These are phyloP conservation scores for Venusia cambrica DNA, from an alignment of 2,888 invertebrate species.

Conservation along the genomic window DNA sequence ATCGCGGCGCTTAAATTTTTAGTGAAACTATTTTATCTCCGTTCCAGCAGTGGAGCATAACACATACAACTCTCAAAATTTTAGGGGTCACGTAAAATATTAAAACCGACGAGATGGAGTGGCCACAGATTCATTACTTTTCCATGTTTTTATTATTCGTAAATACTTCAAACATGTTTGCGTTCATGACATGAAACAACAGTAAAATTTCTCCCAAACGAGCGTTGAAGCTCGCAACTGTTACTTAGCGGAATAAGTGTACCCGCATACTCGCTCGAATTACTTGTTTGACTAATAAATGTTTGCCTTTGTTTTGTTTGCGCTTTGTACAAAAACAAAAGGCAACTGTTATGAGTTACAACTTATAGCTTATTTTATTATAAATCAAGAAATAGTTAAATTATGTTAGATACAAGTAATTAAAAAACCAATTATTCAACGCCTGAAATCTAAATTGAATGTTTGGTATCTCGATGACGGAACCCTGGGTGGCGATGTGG, in stretches of 20 bases:
- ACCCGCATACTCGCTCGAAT: slow-evolving; percentile 41
- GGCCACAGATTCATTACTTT: slow-evolving; percentile 78
- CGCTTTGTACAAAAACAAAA: not conserved
- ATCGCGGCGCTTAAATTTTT: too few relatives aligned
- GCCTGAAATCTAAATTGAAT: too few relatives aligned
- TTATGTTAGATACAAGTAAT: too few relatives aligned
- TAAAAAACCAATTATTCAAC: too few relatives aligned
- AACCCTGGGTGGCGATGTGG: too few relatives aligned
- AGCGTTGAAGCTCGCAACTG: slow-evolving; percentile 56
- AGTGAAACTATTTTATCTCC: too few relatives aligned
- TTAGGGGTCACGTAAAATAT: slow-evolving; percentile 81
- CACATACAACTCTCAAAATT: slow-evolving; percentile 51
- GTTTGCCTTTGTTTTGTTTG: slow-evolving; percentile 6
- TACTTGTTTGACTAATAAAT: slow-evolving; percentile 29
- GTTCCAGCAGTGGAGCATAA: slow-evolving; percentile 4
- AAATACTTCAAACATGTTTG: slow-evolving; percentile 51
- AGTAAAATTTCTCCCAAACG: slow-evolving; percentile 63
- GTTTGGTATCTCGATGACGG: too few relatives aligned
- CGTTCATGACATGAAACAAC: slow-evolving; percentile 69
- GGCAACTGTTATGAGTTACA: too few relatives aligned
- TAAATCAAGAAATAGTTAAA: not conserved
- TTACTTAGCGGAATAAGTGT: slow-evolving; percentile 52
- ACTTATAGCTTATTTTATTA: too few relatives aligned
- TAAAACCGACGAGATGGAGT: slow-evolving; percentile 77
- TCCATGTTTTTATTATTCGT: slow-evolving; percentile 80